Conservation (phyloP, 2,888 invertebrate genomes). For the Hybos culiciformis region DNA sequence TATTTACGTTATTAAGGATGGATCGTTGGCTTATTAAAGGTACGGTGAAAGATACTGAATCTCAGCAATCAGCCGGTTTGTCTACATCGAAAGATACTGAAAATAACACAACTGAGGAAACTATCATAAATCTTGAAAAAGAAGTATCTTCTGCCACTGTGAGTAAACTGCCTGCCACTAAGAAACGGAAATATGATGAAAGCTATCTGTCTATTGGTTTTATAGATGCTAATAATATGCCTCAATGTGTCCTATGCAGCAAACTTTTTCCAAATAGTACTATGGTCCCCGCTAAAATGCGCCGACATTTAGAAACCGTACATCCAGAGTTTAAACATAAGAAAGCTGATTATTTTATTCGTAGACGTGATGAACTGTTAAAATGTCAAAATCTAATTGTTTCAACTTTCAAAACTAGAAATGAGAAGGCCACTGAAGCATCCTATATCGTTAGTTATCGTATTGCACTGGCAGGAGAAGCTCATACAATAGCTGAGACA, state of each 20-base stretch:
- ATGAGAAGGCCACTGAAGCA: background rate
- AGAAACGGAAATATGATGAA: background rate
- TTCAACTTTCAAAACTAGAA: background rate
- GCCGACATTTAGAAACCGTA: background rate
- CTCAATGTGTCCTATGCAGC: background rate
- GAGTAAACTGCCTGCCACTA: background rate
- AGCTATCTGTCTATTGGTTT: background rate
- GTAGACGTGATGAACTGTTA: background rate
- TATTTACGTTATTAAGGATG: background rate
- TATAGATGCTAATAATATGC: background rate
- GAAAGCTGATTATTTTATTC: background rate
- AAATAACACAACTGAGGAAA: background rate
- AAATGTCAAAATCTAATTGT: background rate
- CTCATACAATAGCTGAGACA: conserved; percentile 1
- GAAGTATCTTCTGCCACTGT: background rate
- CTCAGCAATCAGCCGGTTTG: background rate
- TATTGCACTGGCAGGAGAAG: background rate
- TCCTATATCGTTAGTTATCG: conserved; percentile 1
- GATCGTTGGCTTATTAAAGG: background rate
- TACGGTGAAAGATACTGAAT: background rate
- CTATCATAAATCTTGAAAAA: background rate
- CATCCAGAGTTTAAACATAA: conserved; percentile 1
- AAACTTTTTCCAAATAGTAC: background rate
- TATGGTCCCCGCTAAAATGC: conserved; percentile 1
- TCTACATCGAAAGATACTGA: background rate